phyloP scores from a whole-genome alignment of 1,140 invertebrate species.

The Nymphalis io region DNA sequence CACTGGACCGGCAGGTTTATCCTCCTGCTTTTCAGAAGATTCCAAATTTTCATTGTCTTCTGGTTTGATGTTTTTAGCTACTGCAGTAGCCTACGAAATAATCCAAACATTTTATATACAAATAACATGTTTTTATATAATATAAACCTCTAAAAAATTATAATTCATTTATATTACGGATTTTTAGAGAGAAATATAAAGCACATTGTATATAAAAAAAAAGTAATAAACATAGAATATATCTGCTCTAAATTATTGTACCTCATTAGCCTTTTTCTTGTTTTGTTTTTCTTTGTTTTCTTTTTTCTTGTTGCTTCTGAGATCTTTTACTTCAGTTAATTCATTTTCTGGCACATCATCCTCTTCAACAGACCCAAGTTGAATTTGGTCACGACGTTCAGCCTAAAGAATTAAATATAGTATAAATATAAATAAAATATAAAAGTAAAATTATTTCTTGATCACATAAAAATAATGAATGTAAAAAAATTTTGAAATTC shows the following conservation, averaged over 20 bases:
- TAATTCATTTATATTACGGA: too few species aligned
- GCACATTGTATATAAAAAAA: conserved; percentile 1
- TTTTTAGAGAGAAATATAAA: too few species aligned
- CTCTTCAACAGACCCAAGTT: conserved; percentile 48
- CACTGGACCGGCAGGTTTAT: conserved; percentile 65
- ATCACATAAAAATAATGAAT: too few species aligned
- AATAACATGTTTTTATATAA: background rate
- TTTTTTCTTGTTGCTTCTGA: conserved; percentile 75
- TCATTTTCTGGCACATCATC: conserved; percentile 58
- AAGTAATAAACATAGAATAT: background rate
- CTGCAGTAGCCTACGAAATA: conserved; percentile 51
- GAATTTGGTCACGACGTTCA: conserved; percentile 67
- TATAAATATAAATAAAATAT: background rate
- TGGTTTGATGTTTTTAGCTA: conserved; percentile 55
- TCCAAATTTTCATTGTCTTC: conserved; percentile 63
- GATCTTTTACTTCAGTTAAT: conserved; percentile 74
- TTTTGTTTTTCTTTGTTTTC: conserved; percentile 76
- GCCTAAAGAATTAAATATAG: conserved; percentile 27
- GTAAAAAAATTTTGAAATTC: too few species aligned
- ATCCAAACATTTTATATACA: conserved; percentile 9
- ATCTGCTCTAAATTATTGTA: background rate
- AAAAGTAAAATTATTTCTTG: background rate
- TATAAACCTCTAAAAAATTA: too few species aligned
- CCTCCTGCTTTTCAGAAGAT: conserved; percentile 63
- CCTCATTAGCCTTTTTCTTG: conserved; percentile 68